Base-by-base conservation (phyloP, 92 coral and sea anemone species). In the Diadumene lineata region DNA sequence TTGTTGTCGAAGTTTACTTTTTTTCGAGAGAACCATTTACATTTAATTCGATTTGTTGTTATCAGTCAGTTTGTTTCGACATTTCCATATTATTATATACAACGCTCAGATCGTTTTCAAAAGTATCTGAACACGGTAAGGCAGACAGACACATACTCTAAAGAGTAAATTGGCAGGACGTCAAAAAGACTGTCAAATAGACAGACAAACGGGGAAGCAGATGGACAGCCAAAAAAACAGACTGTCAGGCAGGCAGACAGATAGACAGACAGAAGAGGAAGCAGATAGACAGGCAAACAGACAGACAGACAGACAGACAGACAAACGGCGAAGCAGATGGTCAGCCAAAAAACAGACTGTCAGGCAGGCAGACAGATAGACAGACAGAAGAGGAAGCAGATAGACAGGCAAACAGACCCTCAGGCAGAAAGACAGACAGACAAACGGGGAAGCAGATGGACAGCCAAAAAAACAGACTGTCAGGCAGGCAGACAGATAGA, bases 201-300 rank as follows among this genome's bases (percentile, higher is more conserved):
- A 38, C 6, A 38, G 48, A 38, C 48, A 38, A 38, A 38, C 6
- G 13, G 48, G 48, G 7, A 38, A 13, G 48, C 48, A 38, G 48
- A 13, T 38, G n/a, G n/a, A n/a, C n/a, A n/a, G n/a, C n/a, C n/a
- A n/a, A n/a, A n/a, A n/a, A n/a, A n/a, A n/a, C n/a, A 38, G 48
- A 6, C 48, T 38, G 48, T 38, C 48, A 38, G 48, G 13, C 48
- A 38, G 48, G 7, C 48, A 4, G 48, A 38, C 48, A 64, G 69
- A 64, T 11, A 17, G 69, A 64, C 69, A 64, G 69, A 64, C 69
- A 64, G 31, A 64, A 26, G 26, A 31, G 26, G 28, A 25, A 31
- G 26, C 69, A 25, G 69, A 64, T 31, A 25, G 11, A 15, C 69
- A 38, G 48, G 13, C 7, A 38, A 13, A 38, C 7, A 38, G 48